Evolutionary conservation across 2,888 invertebrate genomes (phyloP), one percentile per base, ranked within the genome.

Genomic region (Tetropium fuscum): DNA sequence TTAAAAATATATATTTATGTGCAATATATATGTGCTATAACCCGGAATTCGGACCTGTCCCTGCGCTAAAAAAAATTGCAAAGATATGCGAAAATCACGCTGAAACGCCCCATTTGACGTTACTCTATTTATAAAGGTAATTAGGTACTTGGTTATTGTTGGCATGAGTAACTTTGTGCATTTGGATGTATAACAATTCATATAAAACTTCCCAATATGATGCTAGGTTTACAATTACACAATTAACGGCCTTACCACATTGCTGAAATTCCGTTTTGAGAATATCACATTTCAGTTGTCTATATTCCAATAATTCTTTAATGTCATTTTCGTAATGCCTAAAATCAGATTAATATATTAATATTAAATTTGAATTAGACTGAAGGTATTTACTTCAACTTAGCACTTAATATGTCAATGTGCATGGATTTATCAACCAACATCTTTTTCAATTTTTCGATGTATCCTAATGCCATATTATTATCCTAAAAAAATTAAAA

Each of bases 401-500:
- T 75, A 8, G 68, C 51, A 61, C 70, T 70, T 6, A 76, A 64
- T 30, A 70, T 71, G 41, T 72, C 71, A 10, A 75, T 51, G 60
- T 78, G 74, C 8, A 72, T 53, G 13, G 76, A 73, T 63, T 76
- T 77, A 57, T 77, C 77, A 6, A 76, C 53, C 25, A 78, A 56
- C 73, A 76, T 74, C 60, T 69, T 72, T 58, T 73, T 75, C 6
- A 78, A 58, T 55, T 70, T 74, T 56, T 76, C 76, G 20, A 68
- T 58, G 38, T 73, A 70, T n/a, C 36, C 58, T 19, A 59, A 25
- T 36, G 71, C 32, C 16, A 58, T 61, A n/a, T 60, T 65, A 16
- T 63, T 60, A 45, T 73, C 71, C 75, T 74, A 56, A 47, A 64
- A 51, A 3, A 5, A 44, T n/a, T n/a, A 15, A 30, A 27, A 11